These are phyloP conservation scores for Diglossa cyanea DNA, from an alignment of 2,797 vertebrate species.

Conservation along the genomic window DNA sequence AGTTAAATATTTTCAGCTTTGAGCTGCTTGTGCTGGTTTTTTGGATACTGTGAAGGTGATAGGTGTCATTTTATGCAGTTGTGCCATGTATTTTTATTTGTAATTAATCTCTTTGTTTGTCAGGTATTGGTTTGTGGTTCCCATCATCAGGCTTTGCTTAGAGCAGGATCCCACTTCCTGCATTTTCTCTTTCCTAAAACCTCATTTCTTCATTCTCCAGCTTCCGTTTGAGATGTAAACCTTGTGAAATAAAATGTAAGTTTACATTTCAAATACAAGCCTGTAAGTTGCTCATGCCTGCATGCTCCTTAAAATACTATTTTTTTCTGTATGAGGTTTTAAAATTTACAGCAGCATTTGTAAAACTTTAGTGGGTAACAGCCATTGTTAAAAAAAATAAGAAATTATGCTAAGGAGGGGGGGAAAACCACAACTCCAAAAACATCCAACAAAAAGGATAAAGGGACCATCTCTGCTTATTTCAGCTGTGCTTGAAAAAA, in stretches of 20 bases:
- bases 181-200: neutral
- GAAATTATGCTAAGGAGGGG: neutral
- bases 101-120: neutral
- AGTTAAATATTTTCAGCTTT: neutral
- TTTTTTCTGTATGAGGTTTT: neutral
- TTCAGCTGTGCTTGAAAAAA: neutral
- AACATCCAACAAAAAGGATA: neutral
- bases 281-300: neutral
- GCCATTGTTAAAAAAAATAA: neutral
- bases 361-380: neutral
- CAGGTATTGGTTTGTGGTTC: neutral
- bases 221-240: neutral
- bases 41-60: neutral
- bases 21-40: neutral
- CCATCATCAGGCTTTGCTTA: neutral
- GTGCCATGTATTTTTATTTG: neutral
- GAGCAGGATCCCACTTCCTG: neutral
- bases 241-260: neutral
- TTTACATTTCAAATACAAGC: neutral
- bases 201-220: neutral
- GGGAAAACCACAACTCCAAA: accelerated
- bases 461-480: neutral
- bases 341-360: neutral
- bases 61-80: neutral
- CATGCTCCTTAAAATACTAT: neutral